Percentiles rank a stretch among this genome's conserved stretches.
phyloP scores from a whole-genome alignment of 2,888 invertebrate species.

The Andrena dorsata region DNA sequence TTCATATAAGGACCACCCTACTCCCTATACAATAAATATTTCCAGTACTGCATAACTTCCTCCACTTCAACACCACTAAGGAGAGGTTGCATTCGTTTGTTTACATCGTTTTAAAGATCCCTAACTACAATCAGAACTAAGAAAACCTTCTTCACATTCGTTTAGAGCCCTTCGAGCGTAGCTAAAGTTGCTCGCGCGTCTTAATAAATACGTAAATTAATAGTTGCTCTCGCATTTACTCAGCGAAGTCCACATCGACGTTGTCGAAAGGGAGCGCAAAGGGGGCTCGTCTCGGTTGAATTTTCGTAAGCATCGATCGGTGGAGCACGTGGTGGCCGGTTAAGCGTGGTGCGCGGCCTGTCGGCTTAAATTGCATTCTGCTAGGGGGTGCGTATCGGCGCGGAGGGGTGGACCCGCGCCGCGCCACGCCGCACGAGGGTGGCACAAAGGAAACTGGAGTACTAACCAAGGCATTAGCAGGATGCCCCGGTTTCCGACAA shows the following conservation, averaged over 20 bases:
- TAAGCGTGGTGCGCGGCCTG: conserved; percentile 62
- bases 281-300: conserved; percentile 14
- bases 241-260: not conserved
- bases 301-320: conserved; percentile 46
- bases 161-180: no score
- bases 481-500: conserved; percentile 80
- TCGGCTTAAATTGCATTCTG: conserved; percentile 79
- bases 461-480: conserved; percentile 84
- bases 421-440: conserved; percentile 61
- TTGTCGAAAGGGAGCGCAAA: conserved; percentile 6
- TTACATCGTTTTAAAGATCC: no score
- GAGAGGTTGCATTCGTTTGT: no score
- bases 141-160: no score
- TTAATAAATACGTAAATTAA: not conserved
- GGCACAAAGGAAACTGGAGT: conserved; percentile 80
- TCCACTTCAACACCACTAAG: no score
- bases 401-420: conserved; percentile 60
- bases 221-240: not conserved
- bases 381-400: conserved; percentile 66
- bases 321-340: conserved; percentile 59
- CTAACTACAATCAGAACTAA: no score
- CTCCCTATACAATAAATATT: no score
- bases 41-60: no score
- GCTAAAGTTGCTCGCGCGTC: no score
- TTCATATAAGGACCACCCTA: no score